Conservation (phyloP, 2,797 vertebrate genomes). For the Zenarchopterus dispar region DNA sequence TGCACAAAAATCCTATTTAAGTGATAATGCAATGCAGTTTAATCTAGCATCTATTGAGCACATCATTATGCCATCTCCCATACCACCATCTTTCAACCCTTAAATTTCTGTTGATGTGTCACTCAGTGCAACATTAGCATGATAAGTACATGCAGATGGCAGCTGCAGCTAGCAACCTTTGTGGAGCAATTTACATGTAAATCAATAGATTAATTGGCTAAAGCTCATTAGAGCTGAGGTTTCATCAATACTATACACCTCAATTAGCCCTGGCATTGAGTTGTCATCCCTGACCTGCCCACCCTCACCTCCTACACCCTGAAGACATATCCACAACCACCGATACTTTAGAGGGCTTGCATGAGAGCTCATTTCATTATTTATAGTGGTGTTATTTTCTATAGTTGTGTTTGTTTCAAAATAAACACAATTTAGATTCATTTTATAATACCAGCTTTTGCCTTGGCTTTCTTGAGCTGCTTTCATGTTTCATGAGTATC, state of each 20-base stretch:
- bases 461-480: background rate
- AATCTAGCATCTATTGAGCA: constrained; percentile 54
- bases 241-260: constrained; percentile 74
- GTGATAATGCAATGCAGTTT: constrained; percentile 62
- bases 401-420: background rate
- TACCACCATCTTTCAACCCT: constrained; percentile 27
- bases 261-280: constrained; percentile 54
- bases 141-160: constrained; percentile 84
- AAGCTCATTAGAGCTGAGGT: constrained; percentile 76
- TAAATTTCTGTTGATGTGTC: constrained; percentile 46
- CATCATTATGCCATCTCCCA: constrained; percentile 1
- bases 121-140: constrained; percentile 77
- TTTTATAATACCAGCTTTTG: no score
- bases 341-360: background rate
- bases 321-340: background rate
- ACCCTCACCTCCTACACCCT: background rate
- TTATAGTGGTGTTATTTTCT: background rate
- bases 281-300: constrained; percentile 27
- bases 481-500: background rate
- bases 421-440: no score
- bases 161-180: constrained; percentile 77
- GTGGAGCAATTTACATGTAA: constrained; percentile 82
- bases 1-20: constrained; percentile 32
- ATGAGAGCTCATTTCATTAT: background rate
- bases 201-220: constrained; percentile 83